Percentiles rank a stretch among this genome's conserved stretches.
Conservation (phyloP, 1,140 invertebrate species). For the Drosophila prosaltans region DNA sequence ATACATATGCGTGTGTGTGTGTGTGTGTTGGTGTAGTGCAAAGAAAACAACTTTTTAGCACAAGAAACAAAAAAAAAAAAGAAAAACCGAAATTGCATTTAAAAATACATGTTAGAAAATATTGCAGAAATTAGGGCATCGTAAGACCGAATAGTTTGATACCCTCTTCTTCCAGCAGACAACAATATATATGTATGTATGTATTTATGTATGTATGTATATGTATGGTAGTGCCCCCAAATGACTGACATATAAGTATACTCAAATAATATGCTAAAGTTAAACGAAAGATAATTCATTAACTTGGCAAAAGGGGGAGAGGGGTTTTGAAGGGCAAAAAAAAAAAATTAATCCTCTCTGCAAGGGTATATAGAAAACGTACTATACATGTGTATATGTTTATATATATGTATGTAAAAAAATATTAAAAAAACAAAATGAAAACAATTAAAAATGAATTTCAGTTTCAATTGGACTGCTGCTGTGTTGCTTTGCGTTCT, state of each 20-base stretch:
- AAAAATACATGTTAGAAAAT: constrained; percentile 7
- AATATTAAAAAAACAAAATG: background rate
- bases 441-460: background rate
- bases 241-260: no score
- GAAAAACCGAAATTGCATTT: constrained; percentile 1
- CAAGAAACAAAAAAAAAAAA: background rate
- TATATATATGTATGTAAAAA: background rate
- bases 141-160: background rate
- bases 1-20: no score
- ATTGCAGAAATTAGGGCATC: background rate
- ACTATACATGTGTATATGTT: background rate
- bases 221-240: no score
- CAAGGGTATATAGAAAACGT: background rate
- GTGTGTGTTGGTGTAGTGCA: background rate
- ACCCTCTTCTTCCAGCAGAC: background rate
- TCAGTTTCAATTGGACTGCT: constrained; percentile 1
- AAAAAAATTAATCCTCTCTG: background rate
- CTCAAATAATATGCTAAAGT: no score
- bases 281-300: no score
- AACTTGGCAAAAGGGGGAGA: no score
- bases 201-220: background rate
- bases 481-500: constrained; percentile 4
- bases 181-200: background rate
- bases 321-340: no score
- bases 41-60: constrained; percentile 1